Evolutionary conservation across 2,888 invertebrate genomes (phyloP), one percentile per base, ranked within the genome.

Genomic region (Aproaerema taeniolella): DNA sequence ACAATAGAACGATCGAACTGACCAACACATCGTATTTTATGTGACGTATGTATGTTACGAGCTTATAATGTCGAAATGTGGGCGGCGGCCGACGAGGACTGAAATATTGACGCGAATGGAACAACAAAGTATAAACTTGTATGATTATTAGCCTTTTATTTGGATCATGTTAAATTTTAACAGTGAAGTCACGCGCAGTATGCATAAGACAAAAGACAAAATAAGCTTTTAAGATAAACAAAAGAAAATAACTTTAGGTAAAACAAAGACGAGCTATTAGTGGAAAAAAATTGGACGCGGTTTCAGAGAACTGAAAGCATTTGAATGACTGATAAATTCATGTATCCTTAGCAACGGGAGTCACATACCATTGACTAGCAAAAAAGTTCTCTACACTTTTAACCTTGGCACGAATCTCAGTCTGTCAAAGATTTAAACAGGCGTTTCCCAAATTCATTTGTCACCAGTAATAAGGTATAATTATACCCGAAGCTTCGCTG

Each of bases 391-490:
- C 20, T 12, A 24, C 13, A 14, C 32, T 36, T 3, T 54, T 61
- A 46, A 52, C 65, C 57, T 74, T 74, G 74, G 74, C 75, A 74
- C 61, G 42, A 53, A 54, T 58, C 55, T 54, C 50, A 46, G 51
- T 54, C 50, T 60, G 67, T 60, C 67, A 65, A 61, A 59, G 50
- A 58, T 59, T 62, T 65, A 66, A 66, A 72, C 61, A 64, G 60
- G 56, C 58, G 49, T 63, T 61, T 60, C 68, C 58, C 46, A 54
- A 61, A 64, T 52, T 58, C 56, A 68, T 74, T 67, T 64, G 61
- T 73, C 71, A 68, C 49, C 44, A 48, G 47, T 50, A 55, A 61
- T 59, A 58, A 57, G 55, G 49, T 49, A 48, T 50, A 50, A 55
- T n/a, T 47, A 60, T 53, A 43, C 35, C 39, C 43, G 41, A 49